Conservation (phyloP, 2,888 invertebrate genomes). For the Melipona beecheii region DNA sequence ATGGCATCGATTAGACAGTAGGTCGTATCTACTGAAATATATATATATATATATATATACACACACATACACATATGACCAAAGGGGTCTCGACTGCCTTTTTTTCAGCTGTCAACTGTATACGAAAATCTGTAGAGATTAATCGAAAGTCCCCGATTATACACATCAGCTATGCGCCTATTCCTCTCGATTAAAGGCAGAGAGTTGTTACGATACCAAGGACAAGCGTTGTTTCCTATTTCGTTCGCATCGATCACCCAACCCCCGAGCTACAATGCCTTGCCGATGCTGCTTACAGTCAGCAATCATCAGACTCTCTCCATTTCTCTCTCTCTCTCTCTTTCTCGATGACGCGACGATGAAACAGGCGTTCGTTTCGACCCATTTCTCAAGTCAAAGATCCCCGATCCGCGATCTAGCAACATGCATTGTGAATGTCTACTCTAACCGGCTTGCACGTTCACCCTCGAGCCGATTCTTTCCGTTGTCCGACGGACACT, state of each 20-base stretch:
- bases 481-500: constrained; percentile 66
- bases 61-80: too few relatives aligned
- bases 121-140: constrained; percentile 21
- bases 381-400: constrained; percentile 19
- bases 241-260: neutral
- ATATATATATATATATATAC: too few relatives aligned
- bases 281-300: neutral
- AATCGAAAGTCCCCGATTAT: constrained; percentile 14
- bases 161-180: constrained; percentile 19
- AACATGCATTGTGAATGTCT: constrained; percentile 41
- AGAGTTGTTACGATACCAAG: constrained; percentile 42
- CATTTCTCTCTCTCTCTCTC: too few relatives aligned
- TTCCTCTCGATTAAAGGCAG: constrained; percentile 50
- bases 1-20: too few relatives aligned
- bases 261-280: too few relatives aligned
- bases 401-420: constrained; percentile 25
- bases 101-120: too few relatives aligned
- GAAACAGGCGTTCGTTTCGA: constrained; percentile 24
- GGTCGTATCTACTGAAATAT: too few relatives aligned
- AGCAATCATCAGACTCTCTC: neutral
- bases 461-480: constrained; percentile 56
- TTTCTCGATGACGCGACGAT: neutral
- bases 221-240: neutral
- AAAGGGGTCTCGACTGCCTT: too few relatives aligned
- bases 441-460: constrained; percentile 34